These are phyloP conservation scores for Alexandromys fortis DNA, from an alignment of 2,113 vertebrate genomes.

Conservation along the genomic window DNA sequence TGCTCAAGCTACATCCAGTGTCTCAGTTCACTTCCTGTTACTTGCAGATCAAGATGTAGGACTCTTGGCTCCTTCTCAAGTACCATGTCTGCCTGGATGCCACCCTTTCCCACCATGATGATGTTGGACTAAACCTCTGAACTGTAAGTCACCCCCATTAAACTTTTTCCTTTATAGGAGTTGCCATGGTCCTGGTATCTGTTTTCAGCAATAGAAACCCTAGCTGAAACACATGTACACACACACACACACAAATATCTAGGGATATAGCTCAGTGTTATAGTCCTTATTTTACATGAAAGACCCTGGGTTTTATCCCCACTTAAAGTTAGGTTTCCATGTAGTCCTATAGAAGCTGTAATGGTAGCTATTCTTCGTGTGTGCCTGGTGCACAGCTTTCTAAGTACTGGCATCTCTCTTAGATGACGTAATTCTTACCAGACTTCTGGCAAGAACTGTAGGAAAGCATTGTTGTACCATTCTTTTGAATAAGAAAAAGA, in stretches of 20 bases:
- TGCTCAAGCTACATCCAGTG: not conserved
- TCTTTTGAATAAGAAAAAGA: not conserved
- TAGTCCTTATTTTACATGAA: not conserved
- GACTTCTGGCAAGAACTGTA: not conserved
- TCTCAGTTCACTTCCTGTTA: not conserved
- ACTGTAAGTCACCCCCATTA: not conserved
- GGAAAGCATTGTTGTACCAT: not conserved
- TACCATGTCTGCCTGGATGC: not conserved
- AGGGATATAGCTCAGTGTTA: not conserved
- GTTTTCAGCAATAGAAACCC: not conserved
- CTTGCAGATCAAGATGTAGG: not conserved
- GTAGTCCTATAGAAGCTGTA: not conserved
- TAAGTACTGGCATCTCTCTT: not conserved
- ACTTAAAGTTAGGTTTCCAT: not conserved
- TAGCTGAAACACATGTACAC: not conserved
- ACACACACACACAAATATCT: not conserved
- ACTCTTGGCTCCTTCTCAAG: not conserved
- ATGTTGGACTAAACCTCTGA: not conserved
- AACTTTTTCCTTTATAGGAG: not conserved
- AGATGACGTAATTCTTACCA: not conserved
- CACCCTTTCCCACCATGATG: not conserved
- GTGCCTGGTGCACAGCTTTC: not conserved
- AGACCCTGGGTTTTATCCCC: not conserved
- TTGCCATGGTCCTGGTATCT: not conserved
- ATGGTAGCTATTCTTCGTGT: not conserved